Evolutionary conservation across 1,140 invertebrate genomes (phyloP).

Genomic region (Psilanteris sp.): DNA sequence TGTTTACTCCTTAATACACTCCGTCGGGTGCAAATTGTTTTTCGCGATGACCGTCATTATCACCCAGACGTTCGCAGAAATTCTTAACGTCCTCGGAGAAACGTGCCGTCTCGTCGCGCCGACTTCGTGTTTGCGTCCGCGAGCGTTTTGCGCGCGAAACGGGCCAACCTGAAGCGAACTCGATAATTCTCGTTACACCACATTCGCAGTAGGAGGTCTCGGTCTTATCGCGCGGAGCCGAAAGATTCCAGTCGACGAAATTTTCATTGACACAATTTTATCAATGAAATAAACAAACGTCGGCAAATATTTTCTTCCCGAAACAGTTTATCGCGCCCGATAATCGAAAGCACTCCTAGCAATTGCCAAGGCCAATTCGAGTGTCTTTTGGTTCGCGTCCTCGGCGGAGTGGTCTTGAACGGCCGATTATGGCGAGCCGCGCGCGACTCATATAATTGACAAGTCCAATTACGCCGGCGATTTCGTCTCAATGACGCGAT

Average conservation of each 20-base stretch:
- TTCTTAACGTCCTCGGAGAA: too few species aligned
- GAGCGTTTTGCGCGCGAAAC: background rate
- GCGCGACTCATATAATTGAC: constrained; percentile 62
- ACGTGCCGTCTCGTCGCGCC: too few species aligned
- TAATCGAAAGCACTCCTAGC: constrained; percentile 43
- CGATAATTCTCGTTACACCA: constrained; percentile 14
- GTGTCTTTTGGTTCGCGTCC: constrained; percentile 55
- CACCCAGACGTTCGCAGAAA: too few species aligned
- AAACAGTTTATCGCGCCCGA: constrained; percentile 29
- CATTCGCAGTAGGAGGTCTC: constrained; percentile 30
- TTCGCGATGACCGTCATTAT: too few species aligned
- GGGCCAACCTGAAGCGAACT: too few species aligned
- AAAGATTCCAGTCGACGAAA: constrained; percentile 35
- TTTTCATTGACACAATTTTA: constrained; percentile 48
- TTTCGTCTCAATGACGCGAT: constrained; percentile 66
- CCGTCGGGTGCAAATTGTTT: too few species aligned
- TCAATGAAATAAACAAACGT: constrained; percentile 31
- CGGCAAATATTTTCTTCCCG: constrained; percentile 39
- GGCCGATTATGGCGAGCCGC: constrained; percentile 59
- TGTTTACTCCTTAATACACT: too few species aligned
- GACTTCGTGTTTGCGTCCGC: too few species aligned
- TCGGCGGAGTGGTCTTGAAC: constrained; percentile 63
- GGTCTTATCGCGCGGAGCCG: constrained; percentile 9
- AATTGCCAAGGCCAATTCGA: constrained; percentile 41
- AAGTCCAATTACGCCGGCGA: constrained; percentile 66